Evolutionary conservation across 1,140 invertebrate genomes (phyloP).

Genomic region (Bombus vancouverensis): DNA sequence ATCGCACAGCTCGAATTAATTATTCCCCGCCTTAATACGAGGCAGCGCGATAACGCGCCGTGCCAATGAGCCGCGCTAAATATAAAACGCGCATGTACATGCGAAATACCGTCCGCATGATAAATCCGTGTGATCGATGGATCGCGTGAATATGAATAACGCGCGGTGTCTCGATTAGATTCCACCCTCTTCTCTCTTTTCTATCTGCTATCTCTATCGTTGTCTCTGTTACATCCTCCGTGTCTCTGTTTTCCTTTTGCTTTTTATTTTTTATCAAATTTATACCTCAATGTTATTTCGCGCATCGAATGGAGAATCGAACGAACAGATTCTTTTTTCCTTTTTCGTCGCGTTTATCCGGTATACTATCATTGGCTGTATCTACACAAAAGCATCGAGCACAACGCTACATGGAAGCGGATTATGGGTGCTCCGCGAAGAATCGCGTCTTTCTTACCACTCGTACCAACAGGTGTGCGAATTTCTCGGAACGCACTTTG

Average conservation of each 20-base stretch:
- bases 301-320: neutral
- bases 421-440: constrained; percentile 12
- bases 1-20: constrained; percentile 34
- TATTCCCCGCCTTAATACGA: constrained; percentile 28
- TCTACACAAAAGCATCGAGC: neutral
- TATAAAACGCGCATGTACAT: constrained; percentile 23
- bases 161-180: neutral
- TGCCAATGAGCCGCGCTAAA: constrained; percentile 14
- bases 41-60: neutral
- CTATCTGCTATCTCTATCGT: neutral
- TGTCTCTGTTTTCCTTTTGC: neutral
- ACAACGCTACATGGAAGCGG: neutral
- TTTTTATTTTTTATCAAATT: neutral
- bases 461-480: constrained; percentile 37
- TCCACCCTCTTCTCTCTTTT: neutral
- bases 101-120: neutral
- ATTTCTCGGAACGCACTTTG: constrained; percentile 7
- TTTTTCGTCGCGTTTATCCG: neutral
- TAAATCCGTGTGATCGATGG: constrained; percentile 34
- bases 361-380: neutral
- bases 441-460: constrained; percentile 16
- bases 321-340: neutral
- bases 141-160: constrained; percentile 1
- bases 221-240: neutral
- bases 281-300: constrained; percentile 13